A percentile compares a stretch with the other conserved stretches of the same genome.
Conservation (phyloP, 2,888 invertebrate genomes). For the Papilio protenor region DNA sequence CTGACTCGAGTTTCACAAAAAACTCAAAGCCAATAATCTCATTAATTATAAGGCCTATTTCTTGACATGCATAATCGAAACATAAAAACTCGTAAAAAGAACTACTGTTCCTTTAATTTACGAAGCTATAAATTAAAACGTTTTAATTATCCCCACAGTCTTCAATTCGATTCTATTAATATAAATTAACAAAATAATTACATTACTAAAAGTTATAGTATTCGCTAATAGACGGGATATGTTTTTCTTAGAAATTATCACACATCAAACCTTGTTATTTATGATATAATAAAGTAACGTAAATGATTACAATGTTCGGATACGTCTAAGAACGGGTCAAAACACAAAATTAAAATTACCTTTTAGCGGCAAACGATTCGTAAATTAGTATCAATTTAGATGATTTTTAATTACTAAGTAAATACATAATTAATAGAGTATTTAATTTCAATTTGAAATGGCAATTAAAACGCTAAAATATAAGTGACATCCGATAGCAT, state of each 20-base stretch:
- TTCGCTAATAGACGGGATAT: constrained; percentile 14
- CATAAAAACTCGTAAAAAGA: neutral
- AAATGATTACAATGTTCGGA: constrained; percentile 18
- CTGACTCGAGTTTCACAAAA: too few species aligned
- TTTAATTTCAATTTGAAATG: neutral
- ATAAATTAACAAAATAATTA: constrained; percentile 27
- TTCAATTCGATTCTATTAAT: constrained; percentile 2
- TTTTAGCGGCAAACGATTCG: neutral
- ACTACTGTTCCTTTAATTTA: constrained; percentile 15
- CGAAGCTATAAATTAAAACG: constrained; percentile 21
- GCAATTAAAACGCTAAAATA: neutral
- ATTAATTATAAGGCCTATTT: neutral
- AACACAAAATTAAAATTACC: constrained; percentile 24
- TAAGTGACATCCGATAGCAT: neutral
- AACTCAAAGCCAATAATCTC: neutral
- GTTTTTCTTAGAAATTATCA: neutral
- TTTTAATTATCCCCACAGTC: constrained; percentile 2
- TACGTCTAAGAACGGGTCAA: constrained; percentile 8
- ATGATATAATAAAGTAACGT: constrained; percentile 13
- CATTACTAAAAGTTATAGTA: neutral
- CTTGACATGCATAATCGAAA: neutral
- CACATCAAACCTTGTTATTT: constrained; percentile 16
- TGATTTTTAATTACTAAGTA: constrained; percentile 16
- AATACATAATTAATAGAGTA: neutral
- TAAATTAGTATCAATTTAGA: neutral